Conservation (phyloP, 2,113 vertebrate species). For the Rhinogobius similis region DNA sequence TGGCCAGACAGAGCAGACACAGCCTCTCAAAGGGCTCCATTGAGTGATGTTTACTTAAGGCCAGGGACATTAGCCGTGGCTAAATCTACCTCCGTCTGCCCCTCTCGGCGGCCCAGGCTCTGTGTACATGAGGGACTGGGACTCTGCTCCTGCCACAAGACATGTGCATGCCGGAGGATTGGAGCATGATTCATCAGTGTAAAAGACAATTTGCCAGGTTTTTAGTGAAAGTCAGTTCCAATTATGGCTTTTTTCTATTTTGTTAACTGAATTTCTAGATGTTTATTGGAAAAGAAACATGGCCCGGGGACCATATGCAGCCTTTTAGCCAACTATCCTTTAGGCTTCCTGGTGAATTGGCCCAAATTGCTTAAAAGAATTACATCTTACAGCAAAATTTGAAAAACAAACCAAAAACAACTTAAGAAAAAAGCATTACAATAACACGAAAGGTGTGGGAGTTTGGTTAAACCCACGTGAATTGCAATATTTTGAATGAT, state of each 20-base stretch:
- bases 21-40: conserved; percentile 63
- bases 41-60: conserved; percentile 68
- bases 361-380: too few relatives aligned
- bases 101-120: conserved; percentile 42
- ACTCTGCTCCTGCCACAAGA: conserved; percentile 8
- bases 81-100: conserved; percentile 58
- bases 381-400: too few relatives aligned
- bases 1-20: conserved; percentile 35
- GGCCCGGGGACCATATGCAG: too few relatives aligned
- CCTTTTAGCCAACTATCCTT: too few relatives aligned
- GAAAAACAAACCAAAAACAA: too few relatives aligned
- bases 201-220: conserved; percentile 21
- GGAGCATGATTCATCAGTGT: conserved; percentile 3
- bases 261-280: neutral
- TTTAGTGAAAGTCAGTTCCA: conserved; percentile 14
- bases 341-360: too few relatives aligned
- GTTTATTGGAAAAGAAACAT: neutral
- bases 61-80: conserved; percentile 53
- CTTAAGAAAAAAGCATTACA: too few relatives aligned
- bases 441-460: too few relatives aligned
- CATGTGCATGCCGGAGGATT: neutral
- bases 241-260: neutral
- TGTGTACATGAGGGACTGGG: conserved; percentile 11
- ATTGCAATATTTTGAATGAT: too few relatives aligned
- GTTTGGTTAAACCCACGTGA: too few relatives aligned